Evolutionary conservation across 2,888 invertebrate genomes (phyloP).

Genomic region (Mongoloraphidia duomilia): DNA sequence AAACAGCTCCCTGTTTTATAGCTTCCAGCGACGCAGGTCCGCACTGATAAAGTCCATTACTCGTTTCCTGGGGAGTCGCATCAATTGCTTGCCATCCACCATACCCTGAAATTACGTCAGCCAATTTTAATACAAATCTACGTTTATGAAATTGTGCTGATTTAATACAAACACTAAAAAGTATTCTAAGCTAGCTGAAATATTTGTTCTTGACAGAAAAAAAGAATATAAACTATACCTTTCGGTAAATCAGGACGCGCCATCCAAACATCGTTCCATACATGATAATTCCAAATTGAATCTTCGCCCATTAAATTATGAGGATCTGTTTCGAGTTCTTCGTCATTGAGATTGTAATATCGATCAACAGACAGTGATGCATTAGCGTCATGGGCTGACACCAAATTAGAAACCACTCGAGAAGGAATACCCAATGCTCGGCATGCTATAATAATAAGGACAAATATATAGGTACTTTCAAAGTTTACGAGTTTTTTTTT

Average conservation of each 20-base stretch:
- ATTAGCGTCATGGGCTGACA: constrained; percentile 77
- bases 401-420: constrained; percentile 66
- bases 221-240: constrained; percentile 25
- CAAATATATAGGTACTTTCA: too few species aligned
- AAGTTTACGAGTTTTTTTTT: too few species aligned
- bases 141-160: neutral
- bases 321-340: constrained; percentile 50
- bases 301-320: constrained; percentile 53
- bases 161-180: neutral
- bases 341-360: constrained; percentile 51
- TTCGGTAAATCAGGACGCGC: constrained; percentile 59
- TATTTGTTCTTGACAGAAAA: too few species aligned
- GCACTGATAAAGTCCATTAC: constrained; percentile 56
- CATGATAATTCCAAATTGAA: constrained; percentile 79
- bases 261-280: constrained; percentile 85
- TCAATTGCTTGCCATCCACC: constrained; percentile 88
- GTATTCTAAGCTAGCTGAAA: too few species aligned
- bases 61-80: constrained; percentile 70
- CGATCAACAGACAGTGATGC: constrained; percentile 63
- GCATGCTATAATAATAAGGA: constrained; percentile 39
- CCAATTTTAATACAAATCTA: neutral
- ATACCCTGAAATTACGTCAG: constrained; percentile 36
- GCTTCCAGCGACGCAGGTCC: constrained; percentile 71
- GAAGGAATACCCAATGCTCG: constrained; percentile 69
- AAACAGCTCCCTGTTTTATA: constrained; percentile 59